Conservation (phyloP, 92 coral and sea anemone genomes). For the Anthopleura xanthogrammica region DNA sequence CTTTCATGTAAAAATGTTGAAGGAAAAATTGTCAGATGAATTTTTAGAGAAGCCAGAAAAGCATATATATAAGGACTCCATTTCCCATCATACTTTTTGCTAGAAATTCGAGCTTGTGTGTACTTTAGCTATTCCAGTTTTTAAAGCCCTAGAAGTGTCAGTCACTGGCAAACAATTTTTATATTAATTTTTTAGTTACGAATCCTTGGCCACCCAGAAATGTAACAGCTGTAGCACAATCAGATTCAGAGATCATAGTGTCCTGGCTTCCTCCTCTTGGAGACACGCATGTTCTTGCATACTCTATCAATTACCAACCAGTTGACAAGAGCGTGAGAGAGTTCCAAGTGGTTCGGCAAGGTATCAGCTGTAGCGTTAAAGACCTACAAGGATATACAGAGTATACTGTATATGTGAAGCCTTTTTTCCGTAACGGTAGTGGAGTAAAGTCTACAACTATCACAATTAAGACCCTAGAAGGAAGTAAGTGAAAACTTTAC, state of each 20-base stretch:
- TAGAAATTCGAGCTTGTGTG: no score
- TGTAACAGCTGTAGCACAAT: slow-evolving; percentile 43
- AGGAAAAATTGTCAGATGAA: no score
- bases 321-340: slow-evolving; percentile 1
- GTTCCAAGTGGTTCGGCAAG: slow-evolving; percentile 7
- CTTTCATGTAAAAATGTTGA: no score
- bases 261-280: slow-evolving; percentile 64
- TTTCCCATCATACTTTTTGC: no score
- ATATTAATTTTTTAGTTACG: slow-evolving; percentile 10
- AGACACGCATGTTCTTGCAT: slow-evolving; percentile 26
- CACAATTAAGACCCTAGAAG: slow-evolving; percentile 51
- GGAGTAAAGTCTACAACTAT: slow-evolving; percentile 41
- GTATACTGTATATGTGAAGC: slow-evolving; percentile 56
- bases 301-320: slow-evolving; percentile 38
- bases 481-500: slow-evolving; percentile 37
- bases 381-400: slow-evolving; percentile 55
- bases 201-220: slow-evolving; percentile 59
- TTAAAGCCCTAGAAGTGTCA: no score
- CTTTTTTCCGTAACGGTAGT: slow-evolving; percentile 6
- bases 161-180: not conserved
- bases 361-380: slow-evolving; percentile 5
- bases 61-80: no score
- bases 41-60: no score
- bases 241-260: slow-evolving; percentile 52
- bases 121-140: not conserved